phyloP scores from a whole-genome alignment of 2,888 invertebrate species.

The Pyrrhosoma nymphula region DNA sequence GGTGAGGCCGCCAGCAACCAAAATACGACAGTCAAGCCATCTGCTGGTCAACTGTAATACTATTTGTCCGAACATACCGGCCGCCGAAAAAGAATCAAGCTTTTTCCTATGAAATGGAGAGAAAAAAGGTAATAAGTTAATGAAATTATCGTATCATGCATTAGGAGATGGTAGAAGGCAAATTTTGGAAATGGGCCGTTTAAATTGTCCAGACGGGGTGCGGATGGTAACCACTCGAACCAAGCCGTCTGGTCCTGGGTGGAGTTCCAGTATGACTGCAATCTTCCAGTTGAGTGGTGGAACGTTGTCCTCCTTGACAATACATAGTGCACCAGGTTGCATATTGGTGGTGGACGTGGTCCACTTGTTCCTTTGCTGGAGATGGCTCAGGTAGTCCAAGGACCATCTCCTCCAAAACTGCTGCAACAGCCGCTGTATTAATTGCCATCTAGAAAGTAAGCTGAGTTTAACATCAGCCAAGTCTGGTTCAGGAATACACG shows the following conservation, averaged over 20 bases:
- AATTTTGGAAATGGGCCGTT: too few species aligned
- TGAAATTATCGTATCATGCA: too few species aligned
- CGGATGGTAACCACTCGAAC: slow-evolving; percentile 62
- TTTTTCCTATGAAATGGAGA: too few species aligned
- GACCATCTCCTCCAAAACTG: slow-evolving; percentile 70
- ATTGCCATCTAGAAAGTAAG: slow-evolving; percentile 71
- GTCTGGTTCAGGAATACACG: slow-evolving; percentile 72
- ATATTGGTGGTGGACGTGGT: neutral
- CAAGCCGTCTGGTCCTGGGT: slow-evolving; percentile 53
- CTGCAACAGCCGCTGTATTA: slow-evolving; percentile 70
- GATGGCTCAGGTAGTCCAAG: too few species aligned
- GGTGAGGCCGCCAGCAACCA: too few species aligned
- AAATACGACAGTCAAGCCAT: too few species aligned
- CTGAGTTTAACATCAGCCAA: slow-evolving; percentile 67
- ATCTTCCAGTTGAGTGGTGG: slow-evolving; percentile 68
- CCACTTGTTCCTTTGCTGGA: slow-evolving; percentile 71
- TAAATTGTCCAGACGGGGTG: too few species aligned
- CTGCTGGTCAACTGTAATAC: too few species aligned
- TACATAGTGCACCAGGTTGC: neutral
- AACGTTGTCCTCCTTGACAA: slow-evolving; percentile 36
- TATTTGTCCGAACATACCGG: too few species aligned
- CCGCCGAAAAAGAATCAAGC: too few species aligned
- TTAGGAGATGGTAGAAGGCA: too few species aligned
- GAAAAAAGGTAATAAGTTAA: too few species aligned
- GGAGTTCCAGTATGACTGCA: neutral